Conservation (phyloP, 2,888 invertebrate species). For the Chymomyza procnemis region DNA sequence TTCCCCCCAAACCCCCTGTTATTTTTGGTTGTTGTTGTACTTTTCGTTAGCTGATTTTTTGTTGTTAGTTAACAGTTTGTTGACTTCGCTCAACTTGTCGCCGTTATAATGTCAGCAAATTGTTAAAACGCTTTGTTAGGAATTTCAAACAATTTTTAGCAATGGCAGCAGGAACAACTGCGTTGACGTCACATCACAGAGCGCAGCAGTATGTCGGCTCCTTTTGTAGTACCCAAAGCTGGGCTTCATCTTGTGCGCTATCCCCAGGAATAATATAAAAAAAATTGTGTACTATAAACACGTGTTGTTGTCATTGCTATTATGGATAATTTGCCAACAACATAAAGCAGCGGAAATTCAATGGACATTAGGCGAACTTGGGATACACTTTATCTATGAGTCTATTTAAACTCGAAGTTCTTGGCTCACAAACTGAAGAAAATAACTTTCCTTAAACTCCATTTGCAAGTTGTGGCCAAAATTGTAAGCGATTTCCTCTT, state of each 20-base stretch:
- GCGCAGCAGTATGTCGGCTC: background rate
- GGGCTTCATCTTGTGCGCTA: background rate
- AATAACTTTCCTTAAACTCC: no score
- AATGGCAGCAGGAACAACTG: background rate
- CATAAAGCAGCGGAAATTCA: slow-evolving; percentile 32
- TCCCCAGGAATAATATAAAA: background rate
- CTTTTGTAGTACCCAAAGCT: background rate
- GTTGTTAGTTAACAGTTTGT: slow-evolving; percentile 66
- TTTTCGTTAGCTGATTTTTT: slow-evolving; percentile 32
- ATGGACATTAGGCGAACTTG: no score
- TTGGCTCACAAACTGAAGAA: no score
- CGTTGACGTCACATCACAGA: background rate
- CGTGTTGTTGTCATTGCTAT: slow-evolving; percentile 36
- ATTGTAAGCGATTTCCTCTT: no score
- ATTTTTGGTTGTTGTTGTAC: no score
- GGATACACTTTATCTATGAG: no score
- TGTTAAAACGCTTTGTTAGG: slow-evolving; percentile 71
- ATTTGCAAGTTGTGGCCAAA: no score
- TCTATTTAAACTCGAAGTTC: no score
- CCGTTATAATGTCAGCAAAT: slow-evolving; percentile 72
- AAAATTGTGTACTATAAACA: background rate
- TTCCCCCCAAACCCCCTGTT: no score
- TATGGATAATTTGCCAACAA: slow-evolving; percentile 64
- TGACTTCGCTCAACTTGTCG: slow-evolving; percentile 69
- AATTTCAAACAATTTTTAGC: slow-evolving; percentile 69